Evolutionary conservation across 1,140 invertebrate genomes (phyloP).

Genomic region (Drosophila punjabiensis): DNA sequence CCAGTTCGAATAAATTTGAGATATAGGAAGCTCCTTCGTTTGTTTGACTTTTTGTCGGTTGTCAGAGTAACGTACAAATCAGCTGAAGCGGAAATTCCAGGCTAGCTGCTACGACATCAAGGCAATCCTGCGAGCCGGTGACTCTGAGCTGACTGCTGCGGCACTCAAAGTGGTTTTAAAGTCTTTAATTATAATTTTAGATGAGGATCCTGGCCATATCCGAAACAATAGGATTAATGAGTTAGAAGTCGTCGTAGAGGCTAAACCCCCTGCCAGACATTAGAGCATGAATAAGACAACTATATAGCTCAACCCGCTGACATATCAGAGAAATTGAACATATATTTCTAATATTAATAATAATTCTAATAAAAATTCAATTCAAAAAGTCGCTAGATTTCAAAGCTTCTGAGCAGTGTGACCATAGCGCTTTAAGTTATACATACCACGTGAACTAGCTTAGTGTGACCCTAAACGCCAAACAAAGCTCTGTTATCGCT

Average conservation of each 20-base stretch:
- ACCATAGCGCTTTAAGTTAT: neutral
- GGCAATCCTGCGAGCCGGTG: neutral
- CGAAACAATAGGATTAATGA: too few species aligned
- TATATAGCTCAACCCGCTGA: too few species aligned
- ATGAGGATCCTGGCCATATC: too few species aligned
- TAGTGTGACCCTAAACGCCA: neutral
- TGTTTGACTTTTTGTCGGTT: slow-evolving; percentile 25
- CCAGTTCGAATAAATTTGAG: neutral
- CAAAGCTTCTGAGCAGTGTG: neutral
- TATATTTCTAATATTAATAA: neutral
- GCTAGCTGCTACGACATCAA: neutral
- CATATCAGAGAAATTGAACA: too few species aligned
- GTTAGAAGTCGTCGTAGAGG: too few species aligned
- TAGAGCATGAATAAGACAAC: too few species aligned
- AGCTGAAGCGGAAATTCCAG: slow-evolving; percentile 1
- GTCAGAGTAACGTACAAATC: slow-evolving; percentile 13
- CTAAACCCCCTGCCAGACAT: too few species aligned
- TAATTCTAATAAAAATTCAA: neutral
- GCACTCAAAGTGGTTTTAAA: neutral
- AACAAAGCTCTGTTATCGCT: neutral
- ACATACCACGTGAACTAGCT: neutral
- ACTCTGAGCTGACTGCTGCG: neutral
- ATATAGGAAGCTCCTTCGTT: neutral
- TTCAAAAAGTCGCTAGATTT: neutral
- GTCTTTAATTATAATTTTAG: neutral